These are phyloP conservation scores for Phymastichus coffea DNA, from an alignment of 1,140 invertebrate species.

Conservation along the genomic window DNA sequence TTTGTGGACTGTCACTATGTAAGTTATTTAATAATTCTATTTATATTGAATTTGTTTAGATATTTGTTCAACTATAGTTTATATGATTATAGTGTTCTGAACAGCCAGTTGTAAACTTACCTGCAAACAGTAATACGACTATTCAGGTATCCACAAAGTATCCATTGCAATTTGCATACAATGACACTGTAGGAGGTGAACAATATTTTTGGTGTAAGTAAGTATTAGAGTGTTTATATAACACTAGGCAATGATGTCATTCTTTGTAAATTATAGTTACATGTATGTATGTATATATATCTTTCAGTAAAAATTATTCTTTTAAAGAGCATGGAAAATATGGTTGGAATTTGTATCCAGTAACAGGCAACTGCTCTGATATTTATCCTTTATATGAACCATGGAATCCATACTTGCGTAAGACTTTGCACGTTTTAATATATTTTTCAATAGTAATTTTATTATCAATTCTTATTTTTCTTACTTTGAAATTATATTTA, in stretches of 20 bases:
- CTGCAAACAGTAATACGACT: conserved; percentile 41
- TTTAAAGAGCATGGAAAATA: conserved; percentile 59
- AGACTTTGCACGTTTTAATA: conserved; percentile 29
- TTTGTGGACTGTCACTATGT: conserved; percentile 50
- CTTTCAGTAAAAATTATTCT: conserved; percentile 41
- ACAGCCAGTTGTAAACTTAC: conserved; percentile 40
- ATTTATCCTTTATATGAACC: conserved; percentile 52
- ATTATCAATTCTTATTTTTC: conserved; percentile 16
- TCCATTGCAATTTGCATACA: conserved; percentile 48
- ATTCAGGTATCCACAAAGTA: conserved; percentile 54
- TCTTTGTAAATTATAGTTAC: background rate
- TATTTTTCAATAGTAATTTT: conserved; percentile 20
- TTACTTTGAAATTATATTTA: conserved; percentile 26
- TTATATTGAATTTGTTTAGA: background rate
- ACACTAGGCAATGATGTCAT: background rate
- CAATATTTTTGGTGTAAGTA: conserved; percentile 42
- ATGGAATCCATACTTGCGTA: conserved; percentile 57
- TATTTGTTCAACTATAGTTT: background rate
- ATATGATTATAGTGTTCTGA: conserved; percentile 48
- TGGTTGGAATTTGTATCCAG: conserved; percentile 56
- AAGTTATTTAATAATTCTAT: conserved; percentile 6
- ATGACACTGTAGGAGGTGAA: conserved; percentile 9
- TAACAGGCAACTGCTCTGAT: conserved; percentile 40
- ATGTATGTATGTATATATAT: conserved; percentile 4
- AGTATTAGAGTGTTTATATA: conserved; percentile 32